A percentile compares a stretch with the other conserved stretches of the same genome.
These are phyloP conservation scores for Ips typographus DNA, from an alignment of 1,140 invertebrate species.

Conservation along the genomic window DNA sequence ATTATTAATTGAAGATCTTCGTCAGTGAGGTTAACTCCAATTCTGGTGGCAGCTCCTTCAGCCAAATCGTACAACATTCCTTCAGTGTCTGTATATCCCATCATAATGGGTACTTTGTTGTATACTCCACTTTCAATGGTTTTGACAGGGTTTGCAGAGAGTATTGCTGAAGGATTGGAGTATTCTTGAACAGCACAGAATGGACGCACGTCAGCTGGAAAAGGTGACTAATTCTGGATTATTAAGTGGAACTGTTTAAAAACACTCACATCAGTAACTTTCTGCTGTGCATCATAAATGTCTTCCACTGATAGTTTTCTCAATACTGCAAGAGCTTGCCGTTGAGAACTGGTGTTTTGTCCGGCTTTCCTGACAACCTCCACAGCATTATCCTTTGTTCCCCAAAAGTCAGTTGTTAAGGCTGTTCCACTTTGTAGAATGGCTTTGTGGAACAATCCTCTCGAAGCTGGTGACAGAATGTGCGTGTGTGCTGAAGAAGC, in stretches of 20 bases:
- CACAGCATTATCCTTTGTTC: slow-evolving; percentile 30
- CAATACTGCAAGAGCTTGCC: slow-evolving; percentile 24
- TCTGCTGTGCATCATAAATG: slow-evolving; percentile 20
- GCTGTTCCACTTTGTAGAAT: slow-evolving; percentile 65
- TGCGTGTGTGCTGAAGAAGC: slow-evolving; percentile 56
- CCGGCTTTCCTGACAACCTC: slow-evolving; percentile 9
- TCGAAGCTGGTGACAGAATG: slow-evolving; percentile 58
- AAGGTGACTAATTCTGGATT: neutral
- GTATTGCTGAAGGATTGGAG: slow-evolving; percentile 51
- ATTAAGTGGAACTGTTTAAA: neutral
- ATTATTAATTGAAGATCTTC: slow-evolving; percentile 8
- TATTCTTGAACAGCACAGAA: slow-evolving; percentile 56
- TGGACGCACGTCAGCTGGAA: slow-evolving; percentile 5
- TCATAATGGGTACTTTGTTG: slow-evolving; percentile 56
- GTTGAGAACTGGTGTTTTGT: slow-evolving; percentile 3
- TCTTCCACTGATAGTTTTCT: slow-evolving; percentile 15
- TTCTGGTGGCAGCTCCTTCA: neutral
- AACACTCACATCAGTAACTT: slow-evolving; percentile 22
- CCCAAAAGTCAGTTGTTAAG: slow-evolving; percentile 55
- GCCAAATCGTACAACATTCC: slow-evolving; percentile 30
- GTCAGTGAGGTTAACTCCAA: neutral
- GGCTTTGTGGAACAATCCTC: slow-evolving; percentile 61
- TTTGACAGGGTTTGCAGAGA: slow-evolving; percentile 54
- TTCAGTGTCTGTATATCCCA: slow-evolving; percentile 53
- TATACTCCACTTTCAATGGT: slow-evolving; percentile 46